Conservation (phyloP, 2,888 invertebrate genomes). For the Hyles lineata region DNA sequence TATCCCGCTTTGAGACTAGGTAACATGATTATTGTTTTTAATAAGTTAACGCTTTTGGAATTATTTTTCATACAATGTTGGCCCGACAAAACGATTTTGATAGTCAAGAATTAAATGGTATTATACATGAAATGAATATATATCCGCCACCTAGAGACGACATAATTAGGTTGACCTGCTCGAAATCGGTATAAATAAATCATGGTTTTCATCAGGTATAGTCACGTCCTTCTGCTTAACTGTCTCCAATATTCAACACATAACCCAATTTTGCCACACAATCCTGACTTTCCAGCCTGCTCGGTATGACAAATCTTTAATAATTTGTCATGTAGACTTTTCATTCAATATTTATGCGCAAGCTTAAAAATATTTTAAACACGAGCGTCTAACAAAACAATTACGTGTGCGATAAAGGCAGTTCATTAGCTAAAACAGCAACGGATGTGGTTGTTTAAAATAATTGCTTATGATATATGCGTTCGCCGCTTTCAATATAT, state of each 20-base stretch:
- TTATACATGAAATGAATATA: too few relatives aligned
- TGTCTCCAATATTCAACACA: too few relatives aligned
- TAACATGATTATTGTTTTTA: constrained; percentile 41
- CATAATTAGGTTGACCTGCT: too few relatives aligned
- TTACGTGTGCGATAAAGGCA: constrained; percentile 34
- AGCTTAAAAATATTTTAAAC: not conserved
- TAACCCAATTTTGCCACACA: not conserved
- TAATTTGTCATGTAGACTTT: constrained; percentile 20
- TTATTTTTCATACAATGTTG: not conserved
- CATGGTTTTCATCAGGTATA: too few relatives aligned
- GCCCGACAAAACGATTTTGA: too few relatives aligned
- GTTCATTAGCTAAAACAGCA: constrained; percentile 54
- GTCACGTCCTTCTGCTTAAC: too few relatives aligned
- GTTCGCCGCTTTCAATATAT: constrained; percentile 68
- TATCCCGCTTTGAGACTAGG: not conserved
- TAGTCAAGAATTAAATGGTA: too few relatives aligned
- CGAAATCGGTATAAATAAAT: too few relatives aligned
- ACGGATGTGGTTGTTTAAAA: constrained; percentile 59
- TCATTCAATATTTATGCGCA: constrained; percentile 13
- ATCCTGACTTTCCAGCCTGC: not conserved
- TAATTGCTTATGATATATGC: constrained; percentile 73
- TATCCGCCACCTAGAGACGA: too few relatives aligned
- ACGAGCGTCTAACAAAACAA: constrained; percentile 33
- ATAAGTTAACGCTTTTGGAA: not conserved
- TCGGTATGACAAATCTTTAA: not conserved